Base-by-base conservation (phyloP, 2,113 vertebrate genomes). In the Pantherophis guttatus region DNA sequence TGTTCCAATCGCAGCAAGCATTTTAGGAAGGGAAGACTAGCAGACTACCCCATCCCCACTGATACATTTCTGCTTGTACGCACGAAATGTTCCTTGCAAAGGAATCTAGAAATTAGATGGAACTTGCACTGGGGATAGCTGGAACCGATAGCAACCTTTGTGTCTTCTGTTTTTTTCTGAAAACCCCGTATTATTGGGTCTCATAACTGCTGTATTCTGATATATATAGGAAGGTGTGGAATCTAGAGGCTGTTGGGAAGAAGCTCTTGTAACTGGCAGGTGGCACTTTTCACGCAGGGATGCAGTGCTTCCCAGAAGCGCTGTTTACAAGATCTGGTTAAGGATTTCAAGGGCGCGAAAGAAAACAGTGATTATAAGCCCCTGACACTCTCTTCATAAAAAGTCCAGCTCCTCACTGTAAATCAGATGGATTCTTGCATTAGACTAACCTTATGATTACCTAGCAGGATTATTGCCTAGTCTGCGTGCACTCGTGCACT, bases 361-460 rank as follows among this genome's bases (percentile, higher is more conserved):
- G 91, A 89, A 81, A 91, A 52, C 10, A 92, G 57, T 95, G 93
- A 87, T 94, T 90, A 21, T 44, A 44, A 94, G 90, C 89, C 81
- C 86, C 59, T 1, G 8, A 75, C 93, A 19, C 0, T 92, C 54
- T 91, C 92, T 91, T 93, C 53, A 8, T 48, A 85, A 92, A 94
- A 91, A 54, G 90, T 90, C 39, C 33, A 91, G 33, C 53, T 81
- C 92, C 9, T 17, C 5, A 0, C 94, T 94, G 92, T 91, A 96
- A 94, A 95, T 91, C 94, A 29, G 75, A 94, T 91, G 11, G 92
- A 12, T 24, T 93, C 94, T 75, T 95, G 94, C 91, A 90, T 93
- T 89, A 93, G 94, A 95, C 95, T 95, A 97, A 96, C 93, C 1
- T 1, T 94, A 94, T 95, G 96, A 96, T 94, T 95, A 94, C 29